Conservation (phyloP, 2,888 invertebrate species). For the Escarpia spicata region DNA sequence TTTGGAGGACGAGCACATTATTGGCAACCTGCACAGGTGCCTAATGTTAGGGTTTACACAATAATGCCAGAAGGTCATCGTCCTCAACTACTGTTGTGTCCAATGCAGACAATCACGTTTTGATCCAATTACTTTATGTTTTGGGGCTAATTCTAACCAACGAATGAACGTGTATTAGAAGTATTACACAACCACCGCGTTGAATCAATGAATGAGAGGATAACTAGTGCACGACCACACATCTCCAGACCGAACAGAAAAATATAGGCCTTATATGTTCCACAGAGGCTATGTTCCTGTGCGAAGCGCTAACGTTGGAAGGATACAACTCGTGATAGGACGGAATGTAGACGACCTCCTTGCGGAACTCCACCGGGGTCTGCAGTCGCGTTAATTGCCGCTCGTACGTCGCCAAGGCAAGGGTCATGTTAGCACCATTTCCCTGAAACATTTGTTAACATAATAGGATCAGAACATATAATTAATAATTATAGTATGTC, state of each 20-base stretch:
- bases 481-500: too few relatives aligned
- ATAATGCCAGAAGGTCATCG: background rate
- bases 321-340: constrained; percentile 47
- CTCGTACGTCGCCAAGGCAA: constrained; percentile 41
- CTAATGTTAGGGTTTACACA: background rate
- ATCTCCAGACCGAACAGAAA: background rate
- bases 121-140: background rate
- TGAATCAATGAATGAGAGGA: too few relatives aligned
- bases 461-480: too few relatives aligned
- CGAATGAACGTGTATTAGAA: background rate
- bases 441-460: constrained; percentile 31
- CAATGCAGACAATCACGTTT: background rate
- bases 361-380: constrained; percentile 37
- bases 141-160: background rate
- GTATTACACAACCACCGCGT: background rate
- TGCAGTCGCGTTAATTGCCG: constrained; percentile 35
- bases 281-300: background rate
- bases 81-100: background rate
- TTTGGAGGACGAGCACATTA: too few relatives aligned
- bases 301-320: constrained; percentile 21
- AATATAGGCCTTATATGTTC: background rate
- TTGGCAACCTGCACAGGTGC: too few relatives aligned
- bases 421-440: constrained; percentile 39
- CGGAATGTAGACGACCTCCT: constrained; percentile 38
- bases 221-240: background rate